Evolutionary conservation across 2,113 vertebrate genomes (phyloP), one percentile per base, ranked within the genome.

Genomic region (Indicator indicator): DNA sequence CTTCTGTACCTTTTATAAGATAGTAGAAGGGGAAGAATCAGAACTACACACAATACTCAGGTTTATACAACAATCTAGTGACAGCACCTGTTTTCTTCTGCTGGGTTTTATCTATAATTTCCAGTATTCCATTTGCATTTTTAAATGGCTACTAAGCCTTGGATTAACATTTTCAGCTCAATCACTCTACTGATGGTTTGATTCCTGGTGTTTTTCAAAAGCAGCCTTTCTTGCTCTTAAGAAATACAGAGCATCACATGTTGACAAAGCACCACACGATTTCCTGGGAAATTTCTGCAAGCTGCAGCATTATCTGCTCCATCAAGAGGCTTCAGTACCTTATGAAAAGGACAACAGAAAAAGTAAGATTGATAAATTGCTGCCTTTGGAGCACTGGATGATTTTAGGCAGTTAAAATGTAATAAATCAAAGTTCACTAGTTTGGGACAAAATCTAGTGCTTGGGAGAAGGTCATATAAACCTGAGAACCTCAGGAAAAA

Each of bases 371-470:
- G 5, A 89, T 58, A 92, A 93, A 96, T 26, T 24, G 54, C 32
- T 10, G 6, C 80, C 73, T 85, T 83, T 78, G 79, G 38, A 94
- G 48, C 33, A 73, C 38, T 28, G 54, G 23, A 33, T 8, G 75
- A 82, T 75, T 73, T 92, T 67, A 94, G 55, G 64, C 38, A 60
- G 62, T 71, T 92, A 85, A 94, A 87, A 92, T 36, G 12, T 55
- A 81, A 87, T 80, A 93, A 86, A 93, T 87, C 78, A 79, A 90
- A 95, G 71, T 81, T 93, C 56, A 78, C 28, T 27, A 73, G 40
- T 36, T 50, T 44, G 42, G 46, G 40, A 54, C 80, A 95, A 93
- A 69, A 90, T 52, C 50, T 33, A 38, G 52, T 62, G 4, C 83
- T 32, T 79, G n/a, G 38, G 48, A 81, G 27, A 70, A 86, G 38